Percentiles rank a stretch among this genome's conserved stretches.
These are phyloP conservation scores for Andrena haemorrhoa DNA, from an alignment of 2,888 invertebrate genomes.

Conservation along the genomic window DNA sequence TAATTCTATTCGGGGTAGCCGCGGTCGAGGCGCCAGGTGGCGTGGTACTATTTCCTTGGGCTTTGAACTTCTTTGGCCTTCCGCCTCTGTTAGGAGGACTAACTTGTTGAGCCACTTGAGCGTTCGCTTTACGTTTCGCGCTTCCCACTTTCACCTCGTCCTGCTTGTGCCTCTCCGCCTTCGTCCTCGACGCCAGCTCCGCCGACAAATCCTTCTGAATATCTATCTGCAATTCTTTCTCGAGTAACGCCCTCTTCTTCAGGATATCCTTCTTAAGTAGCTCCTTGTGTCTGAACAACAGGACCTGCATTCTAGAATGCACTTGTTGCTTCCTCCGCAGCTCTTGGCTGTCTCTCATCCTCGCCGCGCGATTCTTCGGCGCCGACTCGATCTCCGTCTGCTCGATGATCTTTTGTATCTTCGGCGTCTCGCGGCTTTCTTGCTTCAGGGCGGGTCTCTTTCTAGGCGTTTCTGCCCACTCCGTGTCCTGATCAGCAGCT, in stretches of 20 bases:
- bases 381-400: slow-evolving; percentile 77
- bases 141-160: slow-evolving; percentile 89
- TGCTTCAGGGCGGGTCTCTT: slow-evolving; percentile 78
- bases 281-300: slow-evolving; percentile 95
- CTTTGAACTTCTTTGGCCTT: slow-evolving; percentile 83
- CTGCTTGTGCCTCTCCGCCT: slow-evolving; percentile 90
- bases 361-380: slow-evolving; percentile 81
- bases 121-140: slow-evolving; percentile 86
- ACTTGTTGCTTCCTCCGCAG: slow-evolving; percentile 86
- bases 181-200: slow-evolving; percentile 90
- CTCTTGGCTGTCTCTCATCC: slow-evolving; percentile 85
- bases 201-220: slow-evolving; percentile 94
- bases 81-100: slow-evolving; percentile 80
- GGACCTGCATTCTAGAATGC: slow-evolving; percentile 88
- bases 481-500: slow-evolving; percentile 75
- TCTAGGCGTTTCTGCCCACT: slow-evolving; percentile 78
- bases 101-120: slow-evolving; percentile 82
- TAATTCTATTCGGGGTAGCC: slow-evolving; percentile 81
- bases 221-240: slow-evolving; percentile 95
- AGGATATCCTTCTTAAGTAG: slow-evolving; percentile 96
- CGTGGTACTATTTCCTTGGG: slow-evolving; percentile 78
- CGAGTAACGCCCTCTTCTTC: slow-evolving; percentile 94
- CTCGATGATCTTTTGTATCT: slow-evolving; percentile 78
- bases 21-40: slow-evolving; percentile 77
- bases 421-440: slow-evolving; percentile 77